Evolutionary conservation across 2,888 invertebrate species (phyloP).

Genomic region (Pachycephus smyrnensis): DNA sequence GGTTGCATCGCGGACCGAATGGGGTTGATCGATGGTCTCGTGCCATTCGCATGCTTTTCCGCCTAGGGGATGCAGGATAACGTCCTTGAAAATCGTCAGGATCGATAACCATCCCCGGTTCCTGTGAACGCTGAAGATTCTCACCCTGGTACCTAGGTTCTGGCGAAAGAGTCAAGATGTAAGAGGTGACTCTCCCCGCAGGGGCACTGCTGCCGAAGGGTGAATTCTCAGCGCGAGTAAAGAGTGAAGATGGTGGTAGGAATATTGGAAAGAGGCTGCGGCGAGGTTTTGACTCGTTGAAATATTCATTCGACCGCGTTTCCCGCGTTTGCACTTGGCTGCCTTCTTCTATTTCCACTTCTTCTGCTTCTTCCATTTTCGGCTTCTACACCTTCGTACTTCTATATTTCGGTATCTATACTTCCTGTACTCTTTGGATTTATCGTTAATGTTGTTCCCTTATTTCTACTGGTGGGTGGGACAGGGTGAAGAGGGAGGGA

Average conservation of each 20-base stretch:
- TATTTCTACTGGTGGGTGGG: not conserved
- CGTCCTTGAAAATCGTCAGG: not conserved
- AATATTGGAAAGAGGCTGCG: slow-evolving; percentile 41
- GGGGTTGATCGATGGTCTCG: not conserved
- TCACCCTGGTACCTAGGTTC: too few species aligned
- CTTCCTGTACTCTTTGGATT: not conserved
- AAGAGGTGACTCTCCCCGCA: too few species aligned
- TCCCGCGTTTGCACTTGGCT: slow-evolving; percentile 34
- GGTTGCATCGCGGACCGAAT: not conserved
- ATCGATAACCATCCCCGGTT: not conserved
- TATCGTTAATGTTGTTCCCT: not conserved
- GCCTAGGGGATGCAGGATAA: not conserved
- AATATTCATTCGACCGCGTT: slow-evolving; percentile 39
- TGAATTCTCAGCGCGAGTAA: slow-evolving; percentile 1
- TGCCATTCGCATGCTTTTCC: not conserved
- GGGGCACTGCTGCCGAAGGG: too few species aligned
- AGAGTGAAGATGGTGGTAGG: slow-evolving; percentile 28
- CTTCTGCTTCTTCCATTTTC: slow-evolving; percentile 17
- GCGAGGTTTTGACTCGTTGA: slow-evolving; percentile 38
- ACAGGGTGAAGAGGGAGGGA: not conserved
- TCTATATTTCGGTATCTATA: not conserved
- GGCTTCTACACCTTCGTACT: not conserved
- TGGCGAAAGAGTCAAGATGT: too few species aligned
- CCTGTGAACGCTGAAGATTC: not conserved
- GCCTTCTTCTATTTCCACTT: slow-evolving; percentile 23